Evolutionary conservation across 2,113 vertebrate species (phyloP).

Genomic region (Globicephala melas): DNA sequence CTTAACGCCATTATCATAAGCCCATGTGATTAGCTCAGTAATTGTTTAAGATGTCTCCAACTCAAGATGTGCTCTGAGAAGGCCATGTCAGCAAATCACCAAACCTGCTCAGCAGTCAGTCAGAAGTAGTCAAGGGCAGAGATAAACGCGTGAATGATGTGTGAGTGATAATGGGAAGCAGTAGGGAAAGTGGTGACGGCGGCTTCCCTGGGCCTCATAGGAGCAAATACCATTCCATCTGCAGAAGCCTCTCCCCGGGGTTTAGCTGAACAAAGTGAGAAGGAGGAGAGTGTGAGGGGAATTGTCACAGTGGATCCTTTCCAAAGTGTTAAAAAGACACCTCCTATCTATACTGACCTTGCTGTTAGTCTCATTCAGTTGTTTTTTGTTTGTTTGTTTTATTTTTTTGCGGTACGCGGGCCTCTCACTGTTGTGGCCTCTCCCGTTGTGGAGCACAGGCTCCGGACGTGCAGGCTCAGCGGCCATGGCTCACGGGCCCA

Average conservation of each 20-base stretch:
- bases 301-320: background rate
- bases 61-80: accelerated
- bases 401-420: too few relatives aligned
- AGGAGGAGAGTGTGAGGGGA: background rate
- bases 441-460: too few relatives aligned
- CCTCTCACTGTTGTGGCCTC: too few relatives aligned
- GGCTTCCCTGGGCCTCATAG: background rate
- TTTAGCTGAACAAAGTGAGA: accelerated
- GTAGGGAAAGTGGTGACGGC: background rate
- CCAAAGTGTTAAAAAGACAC: accelerated
- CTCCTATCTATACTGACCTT: accelerated
- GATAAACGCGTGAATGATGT: accelerated
- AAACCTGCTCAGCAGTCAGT: background rate
- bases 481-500: too few relatives aligned
- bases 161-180: background rate
- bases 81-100: background rate
- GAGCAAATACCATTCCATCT: background rate
- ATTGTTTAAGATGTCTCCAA: background rate
- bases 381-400: background rate
- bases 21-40: background rate
- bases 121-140: accelerated
- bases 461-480: too few relatives aligned
- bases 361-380: background rate
- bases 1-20: accelerated
- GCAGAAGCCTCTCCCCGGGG: background rate